These are phyloP conservation scores for Seladonia tumulorum DNA, from an alignment of 2,888 invertebrate genomes.

Conservation along the genomic window DNA sequence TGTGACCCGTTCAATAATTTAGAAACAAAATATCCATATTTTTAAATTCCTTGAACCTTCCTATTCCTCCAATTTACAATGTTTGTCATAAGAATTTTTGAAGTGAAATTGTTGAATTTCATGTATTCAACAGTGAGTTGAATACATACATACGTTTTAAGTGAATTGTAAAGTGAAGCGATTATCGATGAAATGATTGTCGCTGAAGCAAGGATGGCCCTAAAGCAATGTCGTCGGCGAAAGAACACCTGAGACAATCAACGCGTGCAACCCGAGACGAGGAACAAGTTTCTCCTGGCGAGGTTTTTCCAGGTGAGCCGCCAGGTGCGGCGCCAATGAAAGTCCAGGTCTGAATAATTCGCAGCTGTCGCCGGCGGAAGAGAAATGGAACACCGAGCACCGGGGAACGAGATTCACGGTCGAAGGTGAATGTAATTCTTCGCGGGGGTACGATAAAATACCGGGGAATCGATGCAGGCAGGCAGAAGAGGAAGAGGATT, in stretches of 20 bases:
- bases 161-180: background rate
- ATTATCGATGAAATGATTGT: background rate
- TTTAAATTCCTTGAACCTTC: no score
- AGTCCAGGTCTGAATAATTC: conserved; percentile 55
- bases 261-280: background rate
- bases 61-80: no score
- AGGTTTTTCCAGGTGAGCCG: background rate
- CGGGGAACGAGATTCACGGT: conserved; percentile 28
- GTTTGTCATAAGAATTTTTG: no score
- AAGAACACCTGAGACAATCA: background rate
- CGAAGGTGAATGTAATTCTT: conserved; percentile 24
- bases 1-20: no score
- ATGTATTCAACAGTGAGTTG: no score
- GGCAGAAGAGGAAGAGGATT: background rate
- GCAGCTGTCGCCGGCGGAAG: conserved; percentile 23
- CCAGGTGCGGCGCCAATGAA: conserved; percentile 20
- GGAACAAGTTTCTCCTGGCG: background rate
- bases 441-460: conserved; percentile 17
- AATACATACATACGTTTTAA: no score
- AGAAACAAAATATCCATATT: no score
- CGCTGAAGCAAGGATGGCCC: background rate
- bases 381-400: conserved; percentile 15
- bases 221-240: background rate
- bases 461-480: background rate
- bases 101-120: no score